A percentile compares a stretch with the other conserved stretches of the same genome.
phyloP scores from a whole-genome alignment of 2,113 vertebrate genomes.

The Lepus europaeus region DNA sequence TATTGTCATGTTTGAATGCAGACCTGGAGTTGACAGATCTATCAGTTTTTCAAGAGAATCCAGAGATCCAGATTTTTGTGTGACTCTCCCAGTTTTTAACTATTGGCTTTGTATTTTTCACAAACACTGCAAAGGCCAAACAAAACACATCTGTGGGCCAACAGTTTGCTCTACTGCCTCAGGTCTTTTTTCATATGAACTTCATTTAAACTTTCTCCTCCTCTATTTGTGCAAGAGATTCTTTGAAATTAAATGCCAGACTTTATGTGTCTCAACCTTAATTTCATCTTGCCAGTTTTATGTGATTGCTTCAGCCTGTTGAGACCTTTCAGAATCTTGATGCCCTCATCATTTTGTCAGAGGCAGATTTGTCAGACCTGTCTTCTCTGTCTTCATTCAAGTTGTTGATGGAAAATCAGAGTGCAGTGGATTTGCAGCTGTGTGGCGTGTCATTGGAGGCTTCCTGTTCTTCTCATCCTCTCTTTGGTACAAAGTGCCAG shows the following conservation, averaged over 20 bases:
- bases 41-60: slow-evolving; percentile 63
- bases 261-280: background rate
- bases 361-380: background rate
- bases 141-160: slow-evolving; percentile 53
- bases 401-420: background rate
- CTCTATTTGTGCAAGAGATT: slow-evolving; percentile 39
- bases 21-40: slow-evolving; percentile 17
- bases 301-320: background rate
- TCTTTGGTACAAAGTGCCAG: slow-evolving; percentile 23
- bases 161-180: background rate
- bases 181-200: slow-evolving; percentile 57
- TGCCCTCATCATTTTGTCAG: slow-evolving; percentile 4
- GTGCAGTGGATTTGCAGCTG: background rate
- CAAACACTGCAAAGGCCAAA: slow-evolving; percentile 64
- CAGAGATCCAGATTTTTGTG: slow-evolving; percentile 47
- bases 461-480: slow-evolving; percentile 13
- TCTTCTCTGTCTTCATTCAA: slow-evolving; percentile 7
- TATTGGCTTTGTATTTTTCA: slow-evolving; percentile 55
- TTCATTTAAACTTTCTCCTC: slow-evolving; percentile 59
- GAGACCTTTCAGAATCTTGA: slow-evolving; percentile 19
- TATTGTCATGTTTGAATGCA: background rate
- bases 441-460: background rate
- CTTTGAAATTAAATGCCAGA: slow-evolving; percentile 49
- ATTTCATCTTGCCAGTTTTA: slow-evolving; percentile 13
- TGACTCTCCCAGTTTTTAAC: slow-evolving; percentile 47